Conservation (phyloP, 2,888 invertebrate species). For the Nyleta sp. region DNA sequence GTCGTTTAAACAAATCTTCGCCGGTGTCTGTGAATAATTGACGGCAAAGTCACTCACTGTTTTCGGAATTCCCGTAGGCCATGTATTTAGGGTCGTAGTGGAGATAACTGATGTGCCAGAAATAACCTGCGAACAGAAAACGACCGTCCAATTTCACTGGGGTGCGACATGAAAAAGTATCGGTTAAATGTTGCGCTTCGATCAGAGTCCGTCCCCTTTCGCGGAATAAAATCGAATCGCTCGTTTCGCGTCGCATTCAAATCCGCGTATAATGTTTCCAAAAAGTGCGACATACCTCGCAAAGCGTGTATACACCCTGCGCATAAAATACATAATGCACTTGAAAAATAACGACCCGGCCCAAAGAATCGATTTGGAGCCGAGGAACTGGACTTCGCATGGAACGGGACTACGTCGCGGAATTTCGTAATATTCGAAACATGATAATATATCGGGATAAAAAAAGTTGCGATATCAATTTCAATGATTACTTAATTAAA, state of each 20-base stretch:
- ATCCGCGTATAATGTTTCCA: no score
- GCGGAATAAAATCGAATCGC: slow-evolving; percentile 18
- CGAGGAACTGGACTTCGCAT: slow-evolving; percentile 17
- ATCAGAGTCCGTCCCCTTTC: no score
- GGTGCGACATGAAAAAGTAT: no score
- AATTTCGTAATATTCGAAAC: slow-evolving; percentile 24
- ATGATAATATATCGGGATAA: no score
- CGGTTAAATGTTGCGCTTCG: no score
- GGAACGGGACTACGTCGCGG: slow-evolving; percentile 17
- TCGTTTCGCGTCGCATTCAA: no score
- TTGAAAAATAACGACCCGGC: slow-evolving; percentile 29
- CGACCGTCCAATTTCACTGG: no score
- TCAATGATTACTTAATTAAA: slow-evolving; percentile 18
- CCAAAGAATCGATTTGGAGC: slow-evolving; percentile 28
- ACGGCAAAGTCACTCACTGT: slow-evolving; percentile 86
- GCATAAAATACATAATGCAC: no score
- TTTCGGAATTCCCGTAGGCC: slow-evolving; percentile 88
- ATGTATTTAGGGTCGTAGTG: slow-evolving; percentile 95
- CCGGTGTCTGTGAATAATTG: slow-evolving; percentile 15
- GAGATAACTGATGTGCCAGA: slow-evolving; percentile 98
- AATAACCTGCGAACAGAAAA: slow-evolving; percentile 90
- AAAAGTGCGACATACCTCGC: slow-evolving; percentile 13
- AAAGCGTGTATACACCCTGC: slow-evolving; percentile 18
- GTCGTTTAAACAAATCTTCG: slow-evolving; percentile 27
- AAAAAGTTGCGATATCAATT: neutral